Conservation (phyloP, 2,113 vertebrate genomes). For the cat (Felis catus) region DNA sequence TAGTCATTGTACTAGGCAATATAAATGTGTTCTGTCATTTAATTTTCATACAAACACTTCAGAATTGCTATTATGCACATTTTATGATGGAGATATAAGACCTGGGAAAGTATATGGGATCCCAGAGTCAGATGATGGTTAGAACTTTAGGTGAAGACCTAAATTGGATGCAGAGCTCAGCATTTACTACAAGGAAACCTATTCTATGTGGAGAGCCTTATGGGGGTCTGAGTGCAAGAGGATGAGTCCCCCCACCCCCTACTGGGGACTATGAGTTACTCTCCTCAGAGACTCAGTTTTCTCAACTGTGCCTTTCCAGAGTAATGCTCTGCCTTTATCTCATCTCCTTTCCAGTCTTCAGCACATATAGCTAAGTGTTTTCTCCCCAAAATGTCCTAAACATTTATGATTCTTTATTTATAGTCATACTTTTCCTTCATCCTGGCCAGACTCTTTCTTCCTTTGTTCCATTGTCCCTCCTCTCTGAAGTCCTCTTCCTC, state of each 20-base stretch:
- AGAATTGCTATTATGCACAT: neutral
- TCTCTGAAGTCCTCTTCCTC: neutral
- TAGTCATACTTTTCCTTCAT: neutral
- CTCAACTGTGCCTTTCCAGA: neutral
- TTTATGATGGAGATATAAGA: neutral
- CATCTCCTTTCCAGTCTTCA: neutral
- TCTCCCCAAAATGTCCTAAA: neutral
- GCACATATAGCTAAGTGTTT: no score
- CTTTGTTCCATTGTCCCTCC: neutral
- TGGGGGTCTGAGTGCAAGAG: rapidly evolving
- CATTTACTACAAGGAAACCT: neutral
- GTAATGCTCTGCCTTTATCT: neutral
- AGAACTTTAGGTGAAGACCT: neutral
- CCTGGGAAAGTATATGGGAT: neutral
- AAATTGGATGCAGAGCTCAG: neutral
- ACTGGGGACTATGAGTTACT: no score
- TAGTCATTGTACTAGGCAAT: neutral
- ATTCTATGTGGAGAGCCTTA: neutral
- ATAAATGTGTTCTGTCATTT: neutral
- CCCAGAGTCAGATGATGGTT: neutral
- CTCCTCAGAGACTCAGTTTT: neutral
- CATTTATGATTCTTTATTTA: neutral
- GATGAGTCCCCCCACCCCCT: no score
- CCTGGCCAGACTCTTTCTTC: neutral
- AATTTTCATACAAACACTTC: neutral